Percentiles rank a stretch among this genome's conserved stretches.
phyloP scores from a whole-genome alignment of 2,113 vertebrate species.

The Brachyhypopomus gauderio region DNA sequence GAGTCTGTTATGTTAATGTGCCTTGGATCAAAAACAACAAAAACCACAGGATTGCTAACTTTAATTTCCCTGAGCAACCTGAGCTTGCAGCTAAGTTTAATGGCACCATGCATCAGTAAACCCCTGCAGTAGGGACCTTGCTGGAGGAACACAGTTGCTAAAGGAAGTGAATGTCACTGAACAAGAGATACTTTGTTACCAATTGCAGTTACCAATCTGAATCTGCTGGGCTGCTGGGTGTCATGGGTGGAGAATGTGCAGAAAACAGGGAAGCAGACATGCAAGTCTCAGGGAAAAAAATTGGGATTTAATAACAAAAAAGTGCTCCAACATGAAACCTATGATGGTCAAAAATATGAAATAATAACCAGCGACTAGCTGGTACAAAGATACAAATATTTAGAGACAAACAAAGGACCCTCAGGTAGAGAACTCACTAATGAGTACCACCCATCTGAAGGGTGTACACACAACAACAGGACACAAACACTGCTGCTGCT shows the following conservation, averaged over 20 bases:
- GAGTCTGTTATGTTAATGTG: neutral
- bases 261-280: no score
- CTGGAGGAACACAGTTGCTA: neutral
- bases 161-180: neutral
- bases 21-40: neutral
- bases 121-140: neutral
- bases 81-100: neutral
- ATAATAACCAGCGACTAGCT: neutral
- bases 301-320: no score
- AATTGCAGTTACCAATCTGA: neutral
- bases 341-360: no score
- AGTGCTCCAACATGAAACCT: no score
- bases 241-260: no score
- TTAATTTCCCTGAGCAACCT: slow-evolving; percentile 31
- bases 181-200: neutral
- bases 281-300: no score
- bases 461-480: no score
- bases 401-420: neutral
- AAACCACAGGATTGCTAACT: slow-evolving; percentile 5
- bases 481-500: no score
- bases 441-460: no score
- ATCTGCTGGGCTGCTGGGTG: neutral
- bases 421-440: neutral
- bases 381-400: neutral
- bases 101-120: neutral